These are phyloP conservation scores for Perca flavescens DNA, from an alignment of 2,113 vertebrate species.

Conservation along the genomic window DNA sequence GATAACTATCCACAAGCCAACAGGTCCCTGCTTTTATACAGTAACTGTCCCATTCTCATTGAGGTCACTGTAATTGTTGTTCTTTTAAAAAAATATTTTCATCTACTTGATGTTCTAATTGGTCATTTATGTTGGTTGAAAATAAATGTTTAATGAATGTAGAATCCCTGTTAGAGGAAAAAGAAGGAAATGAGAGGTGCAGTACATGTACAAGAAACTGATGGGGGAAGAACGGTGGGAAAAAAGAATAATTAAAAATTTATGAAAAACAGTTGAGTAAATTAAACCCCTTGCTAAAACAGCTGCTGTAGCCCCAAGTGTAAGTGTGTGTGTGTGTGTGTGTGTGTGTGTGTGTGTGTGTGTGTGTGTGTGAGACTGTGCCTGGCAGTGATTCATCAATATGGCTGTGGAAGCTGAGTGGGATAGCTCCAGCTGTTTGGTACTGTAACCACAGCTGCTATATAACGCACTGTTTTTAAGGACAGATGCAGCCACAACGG, in stretches of 20 bases:
- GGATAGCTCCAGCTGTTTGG: slow-evolving; percentile 37
- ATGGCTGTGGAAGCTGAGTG: slow-evolving; percentile 17
- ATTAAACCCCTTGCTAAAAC: slow-evolving; percentile 48
- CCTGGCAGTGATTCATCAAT: slow-evolving; percentile 36
- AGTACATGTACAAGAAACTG: background rate
- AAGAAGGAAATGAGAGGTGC: background rate
- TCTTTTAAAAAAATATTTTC: background rate
- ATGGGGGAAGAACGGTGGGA: background rate
- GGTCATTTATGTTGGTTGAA: background rate
- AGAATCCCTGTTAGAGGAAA: background rate
- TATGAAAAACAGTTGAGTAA: slow-evolving; percentile 54
- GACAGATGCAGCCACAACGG: background rate
- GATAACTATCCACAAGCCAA: background rate
- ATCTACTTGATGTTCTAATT: background rate
- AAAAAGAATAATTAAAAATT: slow-evolving; percentile 49
- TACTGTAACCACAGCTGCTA: slow-evolving; percentile 30
- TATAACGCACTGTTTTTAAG: background rate
- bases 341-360: background rate
- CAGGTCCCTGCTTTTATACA: background rate
- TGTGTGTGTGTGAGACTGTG: slow-evolving; percentile 3
- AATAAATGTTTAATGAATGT: background rate
- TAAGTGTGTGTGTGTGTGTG: slow-evolving; percentile 7
- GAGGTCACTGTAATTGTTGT: too few species aligned
- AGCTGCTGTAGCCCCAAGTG: slow-evolving; percentile 34
- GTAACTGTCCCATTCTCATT: background rate